Base-by-base conservation (phyloP, 92 coral and sea anemone genomes). In the Porites evermanni region DNA sequence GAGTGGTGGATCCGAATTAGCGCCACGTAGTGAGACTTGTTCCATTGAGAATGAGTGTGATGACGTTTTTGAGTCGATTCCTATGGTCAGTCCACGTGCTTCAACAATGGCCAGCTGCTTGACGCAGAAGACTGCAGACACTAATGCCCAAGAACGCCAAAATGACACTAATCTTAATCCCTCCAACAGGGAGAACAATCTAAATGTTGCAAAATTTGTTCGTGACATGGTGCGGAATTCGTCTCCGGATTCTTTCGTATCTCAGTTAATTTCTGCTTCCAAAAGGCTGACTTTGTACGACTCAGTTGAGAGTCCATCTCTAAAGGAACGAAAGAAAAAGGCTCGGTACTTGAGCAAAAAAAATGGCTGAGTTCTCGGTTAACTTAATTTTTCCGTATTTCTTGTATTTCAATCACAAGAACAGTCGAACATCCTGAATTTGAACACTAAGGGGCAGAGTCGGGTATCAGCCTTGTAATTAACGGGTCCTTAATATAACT, bases 231-330 rank as follows among this genome's bases (percentile, higher is more conserved):
- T 29, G 74, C 38, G 53, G 17, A 70, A 19, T 12, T 50, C 70
- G 11, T 79, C 83, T 16, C 83, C 83, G 7, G 74, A 79, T 21
- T 44, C 83, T 12, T 13, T 20, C 21, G 73, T 79, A 19, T 54
- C 83, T 51, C 83, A 47, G 73, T 66, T 79, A 79, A 66, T 79
- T 47, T 16, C 72, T 0, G 66, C 65, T 51, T 64, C 73, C 12
- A 9, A 79, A 12, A 65, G 16, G 17, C 54, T 79, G 20, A 50
- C 59, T 64, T 50, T 78, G 73, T 50, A 50, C 24, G 83, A 79
- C 64, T 79, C 83, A 19, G 2, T 20, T 16, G 83, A 64, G 51
- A 79, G 73, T 21, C 70, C 70, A 61, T 3, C 80, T 2, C 67
- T 77, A 7, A 67, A 60, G 67, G 54, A 77, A 17, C 81, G 29